phyloP scores from a whole-genome alignment of 2,888 invertebrate genomes.

The Dermolepida albohirtum region DNA sequence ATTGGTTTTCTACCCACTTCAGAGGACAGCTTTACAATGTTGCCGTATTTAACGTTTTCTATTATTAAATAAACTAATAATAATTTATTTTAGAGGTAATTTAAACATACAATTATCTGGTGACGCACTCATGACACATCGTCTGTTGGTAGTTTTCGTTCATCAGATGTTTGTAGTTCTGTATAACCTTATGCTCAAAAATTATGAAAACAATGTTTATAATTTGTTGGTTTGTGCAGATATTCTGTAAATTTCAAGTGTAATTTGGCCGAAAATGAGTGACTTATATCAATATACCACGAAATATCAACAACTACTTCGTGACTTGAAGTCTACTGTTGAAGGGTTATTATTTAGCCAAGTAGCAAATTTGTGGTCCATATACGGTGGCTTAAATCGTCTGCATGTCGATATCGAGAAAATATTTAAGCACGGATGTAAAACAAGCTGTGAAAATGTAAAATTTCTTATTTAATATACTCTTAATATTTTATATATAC shows the following conservation, averaged over 20 bases:
- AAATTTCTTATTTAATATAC: slow-evolving; percentile 43
- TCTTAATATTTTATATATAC: slow-evolving; percentile 27
- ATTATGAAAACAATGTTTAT: too few relatives aligned
- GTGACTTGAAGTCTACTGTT: slow-evolving; percentile 69
- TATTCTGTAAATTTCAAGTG: slow-evolving; percentile 16
- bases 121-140: too few relatives aligned
- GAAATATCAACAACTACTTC: slow-evolving; percentile 67
- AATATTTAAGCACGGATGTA: slow-evolving; percentile 71
- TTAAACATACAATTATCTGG: too few relatives aligned
- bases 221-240: background rate
- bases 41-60: too few relatives aligned
- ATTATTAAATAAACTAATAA: too few relatives aligned
- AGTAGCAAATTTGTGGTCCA: slow-evolving; percentile 71
- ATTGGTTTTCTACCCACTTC: too few relatives aligned
- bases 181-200: too few relatives aligned
- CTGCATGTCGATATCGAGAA: slow-evolving; percentile 68
- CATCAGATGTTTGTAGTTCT: too few relatives aligned
- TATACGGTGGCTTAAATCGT: slow-evolving; percentile 71
- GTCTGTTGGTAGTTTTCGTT: too few relatives aligned
- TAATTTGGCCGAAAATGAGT: slow-evolving; percentile 32
- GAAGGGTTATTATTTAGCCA: slow-evolving; percentile 70
- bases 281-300: slow-evolving; percentile 27
- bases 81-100: too few relatives aligned
- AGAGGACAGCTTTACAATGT: too few relatives aligned
- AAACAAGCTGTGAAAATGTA: slow-evolving; percentile 63